phyloP scores from a whole-genome alignment of 1,140 invertebrate species.

The Panulirus ornatus region DNA sequence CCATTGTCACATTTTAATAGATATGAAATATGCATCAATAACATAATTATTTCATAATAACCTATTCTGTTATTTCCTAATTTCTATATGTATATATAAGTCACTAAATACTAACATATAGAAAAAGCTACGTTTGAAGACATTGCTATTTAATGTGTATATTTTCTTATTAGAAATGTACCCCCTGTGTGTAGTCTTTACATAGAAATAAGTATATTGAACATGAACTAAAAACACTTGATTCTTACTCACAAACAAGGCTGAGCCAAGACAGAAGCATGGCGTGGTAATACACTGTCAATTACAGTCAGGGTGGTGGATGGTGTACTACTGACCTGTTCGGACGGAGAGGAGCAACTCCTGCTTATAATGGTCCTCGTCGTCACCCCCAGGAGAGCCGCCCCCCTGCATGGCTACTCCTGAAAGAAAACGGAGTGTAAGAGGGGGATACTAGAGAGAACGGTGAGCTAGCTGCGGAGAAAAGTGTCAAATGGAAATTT shows the following conservation, averaged over 20 bases:
- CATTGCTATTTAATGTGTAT: no score
- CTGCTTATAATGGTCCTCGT: slow-evolving; percentile 55
- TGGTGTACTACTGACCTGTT: slow-evolving; percentile 36
- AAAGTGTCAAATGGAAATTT: neutral
- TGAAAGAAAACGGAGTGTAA: slow-evolving; percentile 32
- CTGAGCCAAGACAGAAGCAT: slow-evolving; percentile 13
- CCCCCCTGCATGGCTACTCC: slow-evolving; percentile 37
- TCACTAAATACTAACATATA: no score
- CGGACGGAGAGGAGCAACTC: slow-evolving; percentile 56
- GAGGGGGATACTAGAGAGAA: neutral
- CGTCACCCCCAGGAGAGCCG: slow-evolving; percentile 43
- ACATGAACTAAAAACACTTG: no score
- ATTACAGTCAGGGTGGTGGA: neutral
- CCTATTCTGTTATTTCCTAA: no score
- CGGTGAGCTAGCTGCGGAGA: neutral
- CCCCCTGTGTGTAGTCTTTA: no score
- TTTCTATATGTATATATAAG: no score
- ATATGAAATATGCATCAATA: no score
- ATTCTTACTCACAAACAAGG: neutral
- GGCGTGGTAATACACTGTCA: neutral
- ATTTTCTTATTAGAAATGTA: no score
- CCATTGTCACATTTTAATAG: no score
- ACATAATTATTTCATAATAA: no score
- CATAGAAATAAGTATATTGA: no score
- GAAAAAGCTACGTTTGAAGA: no score